These are phyloP conservation scores for Clarias platycephalus DNA, from an alignment of 2,797 vertebrate genomes.

Conservation along the genomic window DNA sequence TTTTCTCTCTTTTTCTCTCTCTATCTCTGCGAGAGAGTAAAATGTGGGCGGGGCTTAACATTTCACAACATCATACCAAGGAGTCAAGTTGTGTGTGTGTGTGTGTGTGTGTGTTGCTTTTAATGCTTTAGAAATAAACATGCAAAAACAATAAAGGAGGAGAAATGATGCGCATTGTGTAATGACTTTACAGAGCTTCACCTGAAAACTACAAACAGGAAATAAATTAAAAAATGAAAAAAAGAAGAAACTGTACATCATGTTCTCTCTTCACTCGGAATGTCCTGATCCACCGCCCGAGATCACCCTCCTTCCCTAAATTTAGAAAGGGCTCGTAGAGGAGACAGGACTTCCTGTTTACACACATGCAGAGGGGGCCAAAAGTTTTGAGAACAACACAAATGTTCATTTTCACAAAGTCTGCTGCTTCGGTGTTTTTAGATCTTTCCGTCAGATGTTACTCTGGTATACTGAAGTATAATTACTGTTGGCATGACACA, in stretches of 20 bases:
- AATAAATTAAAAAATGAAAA: not conserved
- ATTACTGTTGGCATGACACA: too few species aligned
- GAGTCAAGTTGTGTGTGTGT: not conserved
- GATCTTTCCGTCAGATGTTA: too few species aligned
- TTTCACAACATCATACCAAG: constrained; percentile 1
- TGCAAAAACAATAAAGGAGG: not conserved
- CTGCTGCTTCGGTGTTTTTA: too few species aligned
- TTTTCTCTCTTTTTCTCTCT: not conserved
- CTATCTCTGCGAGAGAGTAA: not conserved
- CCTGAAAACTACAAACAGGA: not conserved
- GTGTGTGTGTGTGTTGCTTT: constrained; percentile 9
- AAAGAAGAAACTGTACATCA: not conserved
- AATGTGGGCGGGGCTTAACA: not conserved
- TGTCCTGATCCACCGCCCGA: not conserved
- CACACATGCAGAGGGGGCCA: not conserved
- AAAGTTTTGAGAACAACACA: too few species aligned
- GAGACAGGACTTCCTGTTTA: not conserved
- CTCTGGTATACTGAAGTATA: too few species aligned
- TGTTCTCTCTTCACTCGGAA: not conserved
- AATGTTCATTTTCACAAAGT: too few species aligned
- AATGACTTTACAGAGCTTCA: not conserved
- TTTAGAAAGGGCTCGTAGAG: not conserved
- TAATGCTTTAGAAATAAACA: not conserved
- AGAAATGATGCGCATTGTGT: not conserved
- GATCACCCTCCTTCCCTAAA: not conserved